Conservation (phyloP, 2,113 vertebrate species). For the Petrocephalus microphthalmus region DNA sequence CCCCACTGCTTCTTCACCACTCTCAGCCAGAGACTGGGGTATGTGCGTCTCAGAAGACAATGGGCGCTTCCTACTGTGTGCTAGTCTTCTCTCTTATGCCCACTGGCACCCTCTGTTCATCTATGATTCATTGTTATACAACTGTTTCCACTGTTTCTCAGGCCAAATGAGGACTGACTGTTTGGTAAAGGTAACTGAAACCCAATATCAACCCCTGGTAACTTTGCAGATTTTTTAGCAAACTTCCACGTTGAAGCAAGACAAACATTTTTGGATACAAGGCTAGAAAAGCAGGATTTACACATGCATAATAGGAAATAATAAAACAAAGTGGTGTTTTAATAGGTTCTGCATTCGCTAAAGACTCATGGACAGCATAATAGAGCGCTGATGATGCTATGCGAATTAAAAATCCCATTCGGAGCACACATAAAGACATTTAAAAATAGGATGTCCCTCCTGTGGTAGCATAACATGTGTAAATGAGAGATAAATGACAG, state of each 20-base stretch:
- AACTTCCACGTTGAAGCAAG: background rate
- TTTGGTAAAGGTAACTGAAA: background rate
- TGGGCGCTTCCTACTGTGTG: constrained; percentile 1
- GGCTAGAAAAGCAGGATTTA: background rate
- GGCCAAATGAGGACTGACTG: background rate
- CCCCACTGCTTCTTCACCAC: constrained; percentile 26
- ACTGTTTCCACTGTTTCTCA: background rate
- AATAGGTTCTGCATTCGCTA: background rate
- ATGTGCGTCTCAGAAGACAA: background rate
- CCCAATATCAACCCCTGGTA: background rate
- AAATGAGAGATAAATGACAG: background rate
- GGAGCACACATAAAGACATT: background rate
- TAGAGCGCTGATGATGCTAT: background rate
- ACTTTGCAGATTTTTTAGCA: constrained; percentile 11
- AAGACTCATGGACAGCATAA: background rate
- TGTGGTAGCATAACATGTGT: background rate
- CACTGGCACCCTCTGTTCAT: background rate
- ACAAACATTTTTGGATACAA: background rate
- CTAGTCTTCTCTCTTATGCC: background rate
- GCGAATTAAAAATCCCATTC: background rate
- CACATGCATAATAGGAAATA: background rate
- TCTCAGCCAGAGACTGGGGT: constrained; percentile 6
- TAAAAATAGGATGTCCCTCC: background rate
- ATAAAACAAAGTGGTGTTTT: background rate
- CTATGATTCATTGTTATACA: constrained; percentile 22